A percentile compares a stretch with the other conserved stretches of the same genome.
These are phyloP conservation scores for Ursus arctos DNA, from an alignment of 2,113 vertebrate genomes.

Conservation along the genomic window DNA sequence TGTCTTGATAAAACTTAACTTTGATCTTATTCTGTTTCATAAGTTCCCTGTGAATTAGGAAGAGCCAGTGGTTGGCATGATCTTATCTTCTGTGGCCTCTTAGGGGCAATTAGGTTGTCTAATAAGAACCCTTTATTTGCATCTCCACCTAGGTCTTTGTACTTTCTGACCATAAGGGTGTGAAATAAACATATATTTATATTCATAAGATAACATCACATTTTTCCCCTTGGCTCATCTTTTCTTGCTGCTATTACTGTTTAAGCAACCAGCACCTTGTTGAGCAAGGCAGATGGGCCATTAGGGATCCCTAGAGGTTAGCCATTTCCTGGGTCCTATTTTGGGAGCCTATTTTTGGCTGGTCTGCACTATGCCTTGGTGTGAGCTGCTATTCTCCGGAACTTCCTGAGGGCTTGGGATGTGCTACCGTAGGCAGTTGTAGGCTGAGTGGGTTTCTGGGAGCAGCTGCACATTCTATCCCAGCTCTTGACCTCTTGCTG, in stretches of 20 bases:
- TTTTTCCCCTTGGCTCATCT: neutral
- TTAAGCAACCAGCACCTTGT: neutral
- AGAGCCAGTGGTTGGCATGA: neutral
- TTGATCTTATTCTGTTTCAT: slow-evolving; percentile 1
- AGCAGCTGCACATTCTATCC: slow-evolving; percentile 76
- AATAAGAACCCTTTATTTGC: slow-evolving; percentile 11
- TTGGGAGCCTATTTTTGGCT: slow-evolving; percentile 51
- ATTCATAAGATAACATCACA: neutral
- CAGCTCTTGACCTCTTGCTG: slow-evolving; percentile 68
- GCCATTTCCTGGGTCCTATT: slow-evolving; percentile 19
- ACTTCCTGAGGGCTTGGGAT: slow-evolving; percentile 26
- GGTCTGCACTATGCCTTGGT: neutral
- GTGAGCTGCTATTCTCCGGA: slow-evolving; percentile 26
- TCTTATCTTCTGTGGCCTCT: neutral
- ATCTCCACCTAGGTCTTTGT: slow-evolving; percentile 4
- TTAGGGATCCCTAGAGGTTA: neutral
- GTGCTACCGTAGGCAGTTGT: neutral
- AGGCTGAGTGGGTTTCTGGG: slow-evolving; percentile 70
- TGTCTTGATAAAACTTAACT: slow-evolving; percentile 33
- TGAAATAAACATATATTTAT: neutral
- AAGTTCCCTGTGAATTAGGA: neutral
- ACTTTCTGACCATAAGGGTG: neutral
- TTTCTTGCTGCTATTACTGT: neutral
- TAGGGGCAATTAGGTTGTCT: neutral
- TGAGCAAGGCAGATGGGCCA: neutral